Evolutionary conservation across 2,113 vertebrate species (phyloP), one percentile per base, ranked within the genome.

Genomic region (Mesembrinibis cayennensis): DNA sequence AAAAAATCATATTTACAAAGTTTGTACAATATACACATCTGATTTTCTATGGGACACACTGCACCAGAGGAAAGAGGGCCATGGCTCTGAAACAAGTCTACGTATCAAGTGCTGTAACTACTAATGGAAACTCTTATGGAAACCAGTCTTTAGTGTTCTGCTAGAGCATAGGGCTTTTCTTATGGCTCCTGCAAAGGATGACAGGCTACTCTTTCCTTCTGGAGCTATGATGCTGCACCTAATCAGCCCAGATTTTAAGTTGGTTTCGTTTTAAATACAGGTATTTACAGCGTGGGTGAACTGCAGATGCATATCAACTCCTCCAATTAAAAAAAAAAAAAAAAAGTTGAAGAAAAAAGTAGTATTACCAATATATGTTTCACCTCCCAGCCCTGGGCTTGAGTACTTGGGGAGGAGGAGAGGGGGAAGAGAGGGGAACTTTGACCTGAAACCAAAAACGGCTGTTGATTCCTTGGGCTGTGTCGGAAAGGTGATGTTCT

Each of bases 11-110:
- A 99, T 99, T 99, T 99, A 99, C 98, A 99, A 97, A 98, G 98
- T 98, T 98, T 99, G 97, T 98, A 99, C 98, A 98, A 98, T 99
- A 98, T 98, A 98, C 98, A 98, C 98, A 99, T 98, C 98, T 97
- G 97, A 96, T 98, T 98, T 98, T 98, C 97, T 98, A 98, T 94
- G 97, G 98, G 98, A 98, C 98, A 97, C 97, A 89, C 97, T 96
- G 96, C 97, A 97, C 96, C 97, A 98, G 97, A 98, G 97, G 98
- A 98, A 98, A 98, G 98, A 98, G 96, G 97, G 97, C 96, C 98
- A 97, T 97, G 97, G 98, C 98, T 98, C 97, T 97, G 98, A 98
- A 92, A 95, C 95, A 98, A 94, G 97, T 98, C 97, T 97, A 97
- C 93, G 79, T 95, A 96, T 96, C 97, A 97, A 98, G 97, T 97